A percentile compares a stretch with the other conserved stretches of the same genome.
phyloP scores from a whole-genome alignment of 2,888 invertebrate genomes.

The Drosophila putrida region DNA sequence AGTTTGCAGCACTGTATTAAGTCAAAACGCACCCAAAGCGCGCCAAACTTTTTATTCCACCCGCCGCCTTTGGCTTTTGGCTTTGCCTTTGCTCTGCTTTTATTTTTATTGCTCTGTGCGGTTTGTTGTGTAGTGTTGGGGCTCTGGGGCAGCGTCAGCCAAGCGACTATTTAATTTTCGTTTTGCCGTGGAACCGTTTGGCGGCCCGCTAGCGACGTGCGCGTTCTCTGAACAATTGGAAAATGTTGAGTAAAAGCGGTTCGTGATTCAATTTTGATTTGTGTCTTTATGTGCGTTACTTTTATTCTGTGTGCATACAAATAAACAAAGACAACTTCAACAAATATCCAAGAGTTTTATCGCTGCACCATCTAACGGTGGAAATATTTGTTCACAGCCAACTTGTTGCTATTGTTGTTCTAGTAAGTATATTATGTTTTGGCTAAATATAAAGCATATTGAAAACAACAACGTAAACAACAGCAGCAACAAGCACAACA shows the following conservation, averaged over 20 bases:
- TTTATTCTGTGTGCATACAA: conserved; percentile 9
- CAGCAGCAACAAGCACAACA: conserved; percentile 18
- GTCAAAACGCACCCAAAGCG: conserved; percentile 58
- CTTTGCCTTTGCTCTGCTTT: conserved; percentile 54
- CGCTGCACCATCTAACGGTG: conserved; percentile 38
- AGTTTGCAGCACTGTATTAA: too few relatives aligned
- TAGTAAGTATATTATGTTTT: conserved; percentile 43
- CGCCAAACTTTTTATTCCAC: conserved; percentile 69
- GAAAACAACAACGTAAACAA: conserved; percentile 2
- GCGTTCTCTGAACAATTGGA: conserved; percentile 42
- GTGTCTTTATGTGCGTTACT: conserved; percentile 22
- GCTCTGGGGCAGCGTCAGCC: conserved; percentile 56
- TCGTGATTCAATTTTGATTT: conserved; percentile 58
- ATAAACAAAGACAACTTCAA: background rate
- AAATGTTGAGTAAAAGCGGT: conserved; percentile 47
- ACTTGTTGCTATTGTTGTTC: conserved; percentile 27
- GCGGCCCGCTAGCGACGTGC: conserved; percentile 52
- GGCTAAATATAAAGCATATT: conserved; percentile 18
- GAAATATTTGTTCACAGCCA: background rate
- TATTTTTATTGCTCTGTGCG: conserved; percentile 56
- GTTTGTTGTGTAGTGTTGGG: conserved; percentile 42
- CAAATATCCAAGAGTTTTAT: background rate
- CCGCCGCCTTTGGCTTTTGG: conserved; percentile 33
- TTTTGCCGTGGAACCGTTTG: conserved; percentile 76
- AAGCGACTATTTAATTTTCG: conserved; percentile 79